These are phyloP conservation scores for Smithornis capensis DNA, from an alignment of 2,113 vertebrate genomes.

Conservation along the genomic window DNA sequence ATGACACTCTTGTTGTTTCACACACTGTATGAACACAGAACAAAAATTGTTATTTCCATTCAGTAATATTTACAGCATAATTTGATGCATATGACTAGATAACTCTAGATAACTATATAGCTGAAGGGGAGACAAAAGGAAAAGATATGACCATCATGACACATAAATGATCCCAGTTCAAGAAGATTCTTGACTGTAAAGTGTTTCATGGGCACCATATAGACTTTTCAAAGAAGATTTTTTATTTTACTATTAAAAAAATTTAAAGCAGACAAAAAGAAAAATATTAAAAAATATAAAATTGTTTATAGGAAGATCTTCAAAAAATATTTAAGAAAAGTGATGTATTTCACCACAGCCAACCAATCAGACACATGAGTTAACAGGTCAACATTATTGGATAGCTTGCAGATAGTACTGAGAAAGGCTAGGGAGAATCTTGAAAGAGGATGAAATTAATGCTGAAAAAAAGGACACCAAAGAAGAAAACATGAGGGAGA, in stretches of 20 bases:
- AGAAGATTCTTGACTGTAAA: background rate
- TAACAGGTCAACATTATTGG: background rate
- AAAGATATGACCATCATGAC: background rate
- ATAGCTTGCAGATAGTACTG: background rate
- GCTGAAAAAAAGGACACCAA: background rate
- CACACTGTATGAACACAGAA: background rate
- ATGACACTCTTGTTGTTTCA: background rate
- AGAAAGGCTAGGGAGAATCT: background rate
- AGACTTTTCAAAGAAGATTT: background rate
- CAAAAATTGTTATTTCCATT: background rate
- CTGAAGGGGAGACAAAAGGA: background rate
- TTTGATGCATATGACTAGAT: background rate
- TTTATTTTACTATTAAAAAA: background rate
- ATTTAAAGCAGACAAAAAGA: background rate
- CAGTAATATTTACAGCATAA: background rate
- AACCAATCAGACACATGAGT: background rate
- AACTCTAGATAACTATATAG: background rate
- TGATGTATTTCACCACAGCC: background rate
- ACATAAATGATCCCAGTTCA: background rate
- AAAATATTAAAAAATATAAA: background rate
- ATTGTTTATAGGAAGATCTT: background rate
- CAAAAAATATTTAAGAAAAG: background rate
- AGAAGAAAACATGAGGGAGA: background rate
- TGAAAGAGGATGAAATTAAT: background rate
- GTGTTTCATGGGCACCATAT: background rate